Conservation (phyloP, 2,888 invertebrate genomes). For the Chrysomela aeneicollis region DNA sequence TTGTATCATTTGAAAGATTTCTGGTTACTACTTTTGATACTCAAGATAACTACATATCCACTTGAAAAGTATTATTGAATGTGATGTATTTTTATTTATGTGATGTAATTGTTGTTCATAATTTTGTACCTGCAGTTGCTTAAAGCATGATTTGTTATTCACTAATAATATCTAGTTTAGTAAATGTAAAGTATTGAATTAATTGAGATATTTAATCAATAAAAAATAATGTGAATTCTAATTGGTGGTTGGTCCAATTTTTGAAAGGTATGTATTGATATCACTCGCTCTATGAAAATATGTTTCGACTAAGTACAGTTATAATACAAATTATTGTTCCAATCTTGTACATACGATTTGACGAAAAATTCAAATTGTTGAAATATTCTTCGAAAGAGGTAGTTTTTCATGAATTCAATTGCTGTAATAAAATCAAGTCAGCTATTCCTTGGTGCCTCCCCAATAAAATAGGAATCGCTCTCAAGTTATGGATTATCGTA, state of each 20-base stretch:
- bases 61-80: conserved; percentile 18
- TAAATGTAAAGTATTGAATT: conserved; percentile 1
- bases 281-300: too few species aligned
- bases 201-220: neutral
- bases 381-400: too few species aligned
- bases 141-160: conserved; percentile 5
- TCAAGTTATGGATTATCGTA: too few species aligned
- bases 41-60: neutral
- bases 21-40: conserved; percentile 20
- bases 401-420: too few species aligned
- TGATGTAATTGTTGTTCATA: conserved; percentile 10
- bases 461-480: too few species aligned
- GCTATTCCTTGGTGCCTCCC: too few species aligned
- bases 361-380: too few species aligned
- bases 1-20: neutral
- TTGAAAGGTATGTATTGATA: neutral
- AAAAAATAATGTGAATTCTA: conserved; percentile 6
- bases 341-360: too few species aligned
- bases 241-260: conserved; percentile 2
- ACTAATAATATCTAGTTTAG: conserved; percentile 5
- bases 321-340: too few species aligned
- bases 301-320: too few species aligned
- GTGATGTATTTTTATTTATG: conserved; percentile 18
- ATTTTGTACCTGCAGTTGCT: conserved; percentile 20
- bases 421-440: too few species aligned